These are phyloP conservation scores for Cephus rjabovi DNA, from an alignment of 2,888 invertebrate species.

Conservation along the genomic window DNA sequence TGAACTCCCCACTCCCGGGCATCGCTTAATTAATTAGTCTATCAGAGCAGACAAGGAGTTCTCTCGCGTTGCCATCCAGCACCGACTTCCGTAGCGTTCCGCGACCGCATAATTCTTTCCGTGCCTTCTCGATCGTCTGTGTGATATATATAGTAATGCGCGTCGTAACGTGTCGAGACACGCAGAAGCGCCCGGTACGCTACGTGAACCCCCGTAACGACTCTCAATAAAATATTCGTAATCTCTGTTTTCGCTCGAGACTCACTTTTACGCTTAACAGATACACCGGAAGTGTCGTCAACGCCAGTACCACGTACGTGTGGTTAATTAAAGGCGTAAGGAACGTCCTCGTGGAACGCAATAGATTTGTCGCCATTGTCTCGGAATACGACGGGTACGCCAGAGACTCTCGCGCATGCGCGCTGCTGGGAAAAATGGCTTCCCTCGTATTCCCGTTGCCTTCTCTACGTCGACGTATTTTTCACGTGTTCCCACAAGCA, in stretches of 20 bases:
- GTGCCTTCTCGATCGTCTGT: slow-evolving; percentile 27
- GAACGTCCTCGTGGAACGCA: neutral
- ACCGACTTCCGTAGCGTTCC: slow-evolving; percentile 37
- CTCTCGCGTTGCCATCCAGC: neutral
- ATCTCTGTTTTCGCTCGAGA: neutral
- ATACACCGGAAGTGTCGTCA: neutral
- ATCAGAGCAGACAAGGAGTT: neutral
- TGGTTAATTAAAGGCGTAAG: neutral
- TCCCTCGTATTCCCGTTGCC: neutral
- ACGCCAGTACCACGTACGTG: neutral
- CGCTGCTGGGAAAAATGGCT: neutral
- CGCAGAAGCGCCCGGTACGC: neutral
- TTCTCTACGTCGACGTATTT: neutral
- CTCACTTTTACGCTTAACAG: neutral
- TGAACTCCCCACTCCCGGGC: slow-evolving; percentile 15
- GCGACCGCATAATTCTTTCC: slow-evolving; percentile 41
- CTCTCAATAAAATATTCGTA: neutral
- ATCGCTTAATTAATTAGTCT: slow-evolving; percentile 47
- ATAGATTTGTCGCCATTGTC: neutral
- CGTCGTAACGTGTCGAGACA: neutral
- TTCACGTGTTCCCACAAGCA: neutral
- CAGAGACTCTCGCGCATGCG: neutral
- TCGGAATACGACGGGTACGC: neutral
- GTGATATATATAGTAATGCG: neutral
- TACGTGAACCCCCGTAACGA: neutral